A percentile compares a stretch with the other conserved stretches of the same genome.
Evolutionary conservation across 2,888 invertebrate genomes (phyloP).

Genomic region (Nymphalis c-album): DNA sequence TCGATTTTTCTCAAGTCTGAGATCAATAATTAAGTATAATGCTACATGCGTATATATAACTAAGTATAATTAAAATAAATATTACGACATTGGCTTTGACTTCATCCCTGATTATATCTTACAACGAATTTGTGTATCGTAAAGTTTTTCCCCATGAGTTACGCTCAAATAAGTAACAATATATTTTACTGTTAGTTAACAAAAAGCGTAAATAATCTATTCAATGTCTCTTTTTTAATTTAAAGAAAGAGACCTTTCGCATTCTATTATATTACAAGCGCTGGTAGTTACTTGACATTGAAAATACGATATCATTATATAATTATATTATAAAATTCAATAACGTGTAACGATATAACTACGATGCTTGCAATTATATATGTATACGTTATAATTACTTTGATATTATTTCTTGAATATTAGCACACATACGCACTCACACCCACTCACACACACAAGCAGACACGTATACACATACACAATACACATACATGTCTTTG

Average conservation of each 20-base stretch:
- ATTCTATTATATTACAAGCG: not conserved
- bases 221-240: conserved; percentile 6
- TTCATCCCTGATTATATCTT: not conserved
- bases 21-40: too few relatives aligned
- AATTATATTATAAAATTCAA: not conserved
- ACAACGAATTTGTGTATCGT: not conserved
- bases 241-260: conserved; percentile 8
- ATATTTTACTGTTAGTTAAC: not conserved
- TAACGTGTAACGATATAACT: not conserved
- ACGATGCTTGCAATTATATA: not conserved
- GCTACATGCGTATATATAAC: too few relatives aligned
- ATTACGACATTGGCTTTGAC: too few relatives aligned
- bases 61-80: too few relatives aligned
- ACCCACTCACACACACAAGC: too few relatives aligned
- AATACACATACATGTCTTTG: too few relatives aligned
- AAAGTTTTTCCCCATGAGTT: not conserved
- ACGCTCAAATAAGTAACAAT: not conserved
- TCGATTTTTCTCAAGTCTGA: too few relatives aligned
- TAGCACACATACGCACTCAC: too few relatives aligned
- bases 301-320: not conserved
- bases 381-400: too few relatives aligned
- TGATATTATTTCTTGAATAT: too few relatives aligned
- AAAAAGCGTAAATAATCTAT: conserved; percentile 6
- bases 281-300: not conserved
- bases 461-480: too few relatives aligned